These are phyloP conservation scores for Odontocolon sp. DNA, from an alignment of 2,888 invertebrate species.

Conservation along the genomic window DNA sequence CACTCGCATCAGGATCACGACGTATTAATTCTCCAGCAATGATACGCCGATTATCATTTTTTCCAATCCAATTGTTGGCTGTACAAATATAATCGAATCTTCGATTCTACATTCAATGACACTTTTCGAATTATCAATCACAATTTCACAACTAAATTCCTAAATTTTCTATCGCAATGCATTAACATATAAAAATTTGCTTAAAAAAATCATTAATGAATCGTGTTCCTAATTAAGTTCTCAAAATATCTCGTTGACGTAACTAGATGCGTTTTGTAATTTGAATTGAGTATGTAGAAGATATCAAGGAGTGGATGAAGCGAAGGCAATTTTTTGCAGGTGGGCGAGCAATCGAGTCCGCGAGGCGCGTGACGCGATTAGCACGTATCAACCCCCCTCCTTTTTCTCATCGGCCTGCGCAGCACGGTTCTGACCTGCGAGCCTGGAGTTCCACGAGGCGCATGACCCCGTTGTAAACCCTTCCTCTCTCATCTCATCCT, in stretches of 20 bases:
- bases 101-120: no score
- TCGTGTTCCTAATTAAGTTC: no score
- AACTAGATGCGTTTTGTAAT: no score
- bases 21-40: background rate
- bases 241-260: no score
- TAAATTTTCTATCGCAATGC: no score
- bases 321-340: constrained; percentile 1
- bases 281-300: no score
- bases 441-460: constrained; percentile 47
- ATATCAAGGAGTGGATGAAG: background rate
- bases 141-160: no score
- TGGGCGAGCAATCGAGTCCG: constrained; percentile 65
- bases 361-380: constrained; percentile 55
- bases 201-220: no score
- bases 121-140: no score
- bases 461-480: constrained; percentile 30
- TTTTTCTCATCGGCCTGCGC: no score
- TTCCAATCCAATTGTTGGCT: background rate
- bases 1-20: background rate
- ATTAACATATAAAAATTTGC: no score
- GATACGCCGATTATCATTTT: background rate
- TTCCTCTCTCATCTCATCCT: constrained; percentile 23
- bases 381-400: constrained; percentile 35
- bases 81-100: background rate
- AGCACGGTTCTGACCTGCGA: constrained; percentile 29